Conservation (phyloP, 2,797 vertebrate genomes). For the Meda fulgida region DNA sequence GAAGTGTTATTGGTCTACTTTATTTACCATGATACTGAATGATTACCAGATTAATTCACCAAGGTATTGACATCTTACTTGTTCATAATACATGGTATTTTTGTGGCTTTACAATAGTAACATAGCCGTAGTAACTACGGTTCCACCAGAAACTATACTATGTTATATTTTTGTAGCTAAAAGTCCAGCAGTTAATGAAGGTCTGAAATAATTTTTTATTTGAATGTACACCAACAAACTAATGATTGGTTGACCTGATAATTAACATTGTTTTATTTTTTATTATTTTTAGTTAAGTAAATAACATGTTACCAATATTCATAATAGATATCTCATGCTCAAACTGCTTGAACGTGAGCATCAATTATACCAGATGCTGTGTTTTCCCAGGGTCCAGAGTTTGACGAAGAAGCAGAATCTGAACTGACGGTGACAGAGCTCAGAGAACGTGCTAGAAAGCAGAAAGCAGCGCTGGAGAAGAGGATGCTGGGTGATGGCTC, state of each 20-base stretch:
- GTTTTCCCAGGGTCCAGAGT: conserved; percentile 87
- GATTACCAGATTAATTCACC: neutral
- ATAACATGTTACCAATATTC: neutral
- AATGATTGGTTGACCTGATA: neutral
- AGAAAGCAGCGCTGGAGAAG: conserved; percentile 86
- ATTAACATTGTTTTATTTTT: neutral
- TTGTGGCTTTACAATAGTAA: neutral
- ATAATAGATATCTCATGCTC: neutral
- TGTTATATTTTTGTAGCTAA: neutral
- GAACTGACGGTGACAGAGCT: conserved; percentile 91
- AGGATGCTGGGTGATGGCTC: conserved; percentile 93
- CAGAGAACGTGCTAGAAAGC: conserved; percentile 83
- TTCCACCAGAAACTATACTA: neutral
- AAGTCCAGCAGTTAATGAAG: neutral
- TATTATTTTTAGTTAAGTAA: neutral
- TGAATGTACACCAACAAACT: neutral
- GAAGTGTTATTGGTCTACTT: neutral
- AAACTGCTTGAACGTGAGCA: neutral
- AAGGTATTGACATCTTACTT: neutral
- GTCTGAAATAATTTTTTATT: neutral
- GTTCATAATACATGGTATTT: neutral
- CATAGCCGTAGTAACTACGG: neutral
- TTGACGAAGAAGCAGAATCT: conserved; percentile 91
- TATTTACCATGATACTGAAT: neutral
- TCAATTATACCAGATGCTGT: neutral